Evolutionary conservation across 2,113 vertebrate species (phyloP), one percentile per base, ranked within the genome.

Genomic region (Istiophorus platypterus): DNA sequence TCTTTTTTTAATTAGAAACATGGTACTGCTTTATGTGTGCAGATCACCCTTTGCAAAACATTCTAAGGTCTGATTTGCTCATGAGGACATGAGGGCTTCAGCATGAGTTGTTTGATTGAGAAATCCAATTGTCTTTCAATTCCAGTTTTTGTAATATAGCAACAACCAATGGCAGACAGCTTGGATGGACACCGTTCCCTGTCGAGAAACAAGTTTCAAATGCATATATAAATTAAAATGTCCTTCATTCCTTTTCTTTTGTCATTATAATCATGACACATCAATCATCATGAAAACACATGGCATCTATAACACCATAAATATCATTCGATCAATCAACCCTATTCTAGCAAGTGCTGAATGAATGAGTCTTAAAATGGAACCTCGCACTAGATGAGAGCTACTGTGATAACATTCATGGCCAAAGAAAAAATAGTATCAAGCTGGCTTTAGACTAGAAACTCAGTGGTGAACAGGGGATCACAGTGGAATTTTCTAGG

Each of bases 401-500:
- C 56, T 20, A 42, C 76, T 79, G 61, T 81, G 56, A 76, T 65
- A 67, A 87, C 84, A 84, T 77, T 88, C 70, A 80, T 65, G 13
- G 54, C 71, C 71, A 51, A 79, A 76, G 65, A 80, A 4, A 69
- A 67, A 76, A 27, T 82, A 54, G 18, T 29, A 56, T 61, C 74
- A 22, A 62, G 72, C 74, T 79, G 70, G 63, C 57, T 84, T 82
- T 61, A 81, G 62, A 87, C 80, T 76, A 84, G 27, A 87, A 58
- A 71, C 79, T 77, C 7, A 13, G 63, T 78, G 64, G 74, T 10
- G 62, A 65, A 88, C 64, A 88, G 72, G 81, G 77, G 47, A 87
- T 95, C 94, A 95, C 94, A 95, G 94, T 95, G 92, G 86, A 92
- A 93, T 70, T 88, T 89, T 94, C 88, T 76, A 83, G 47, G 80